Conservation (phyloP, 2,888 invertebrate genomes). For the Amphipyra tragopoginis region DNA sequence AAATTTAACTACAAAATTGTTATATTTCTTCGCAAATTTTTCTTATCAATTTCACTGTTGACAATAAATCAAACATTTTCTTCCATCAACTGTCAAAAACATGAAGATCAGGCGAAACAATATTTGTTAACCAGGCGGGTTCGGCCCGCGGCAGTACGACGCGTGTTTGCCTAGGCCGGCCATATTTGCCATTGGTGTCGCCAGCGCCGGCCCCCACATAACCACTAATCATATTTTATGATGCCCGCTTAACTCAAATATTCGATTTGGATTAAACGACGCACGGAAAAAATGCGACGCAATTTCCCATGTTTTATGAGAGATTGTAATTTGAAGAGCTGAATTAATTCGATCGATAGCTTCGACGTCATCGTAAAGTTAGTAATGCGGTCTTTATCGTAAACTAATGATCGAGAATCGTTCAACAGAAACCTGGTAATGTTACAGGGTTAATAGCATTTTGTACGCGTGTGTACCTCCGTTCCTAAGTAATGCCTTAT, state of each 20-base stretch:
- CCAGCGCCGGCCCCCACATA: slow-evolving; percentile 72
- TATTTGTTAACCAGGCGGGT: slow-evolving; percentile 74
- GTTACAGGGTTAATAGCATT: slow-evolving; percentile 19
- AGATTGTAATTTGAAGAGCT: slow-evolving; percentile 55
- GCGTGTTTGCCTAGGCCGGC: slow-evolving; percentile 77
- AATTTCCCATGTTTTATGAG: slow-evolving; percentile 53
- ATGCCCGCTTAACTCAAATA: slow-evolving; percentile 77
- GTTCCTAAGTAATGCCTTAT: too few relatives aligned
- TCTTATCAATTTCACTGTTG: background rate
- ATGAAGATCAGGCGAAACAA: slow-evolving; percentile 68
- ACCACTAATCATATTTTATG: slow-evolving; percentile 88
- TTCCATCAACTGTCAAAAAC: slow-evolving; percentile 44
- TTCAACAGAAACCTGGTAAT: slow-evolving; percentile 20
- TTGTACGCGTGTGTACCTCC: slow-evolving; percentile 4
- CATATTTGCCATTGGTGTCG: slow-evolving; percentile 78
- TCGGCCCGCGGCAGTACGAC: slow-evolving; percentile 52
- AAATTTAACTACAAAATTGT: background rate
- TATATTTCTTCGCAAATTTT: too few relatives aligned
- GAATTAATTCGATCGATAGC: slow-evolving; percentile 53
- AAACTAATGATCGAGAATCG: slow-evolving; percentile 37
- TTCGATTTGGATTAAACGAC: slow-evolving; percentile 82
- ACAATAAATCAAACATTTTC: slow-evolving; percentile 37
- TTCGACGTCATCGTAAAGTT: slow-evolving; percentile 44
- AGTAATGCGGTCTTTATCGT: slow-evolving; percentile 38
- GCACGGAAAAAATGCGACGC: slow-evolving; percentile 67